Base-by-base conservation (phyloP, 2,113 vertebrate genomes). In the Erinaceus europaeus region DNA sequence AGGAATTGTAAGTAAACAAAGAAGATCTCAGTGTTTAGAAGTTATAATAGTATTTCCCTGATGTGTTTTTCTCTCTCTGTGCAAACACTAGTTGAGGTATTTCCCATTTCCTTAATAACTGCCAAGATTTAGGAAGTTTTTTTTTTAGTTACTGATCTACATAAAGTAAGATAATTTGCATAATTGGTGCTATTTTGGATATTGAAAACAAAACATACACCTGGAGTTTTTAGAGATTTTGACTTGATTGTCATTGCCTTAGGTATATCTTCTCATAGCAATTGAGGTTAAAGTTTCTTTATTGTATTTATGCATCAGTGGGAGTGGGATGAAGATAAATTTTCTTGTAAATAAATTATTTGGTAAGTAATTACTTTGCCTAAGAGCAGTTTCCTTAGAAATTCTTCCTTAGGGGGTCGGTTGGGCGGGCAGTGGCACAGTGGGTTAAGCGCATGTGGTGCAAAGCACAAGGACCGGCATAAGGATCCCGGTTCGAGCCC, bases 91-190 rank as follows among this genome's bases (percentile, higher is more conserved):
- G 12, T 78, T 91, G 62, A 82, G 62, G 73, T 88, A 96, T 96
- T 94, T 75, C 34, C 52, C 89, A 96, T 96, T 95, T 15, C 55
- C 6, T 91, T 94, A 95, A 92, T 90, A 96, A 92, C 75, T 65
- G 62, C 64, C 76, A 52, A 93, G 79, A 93, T 92, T 94, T 95
- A 50, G 71, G 23, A 89, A n/a, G 20, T 40, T 95, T 93, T 94
- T 93, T 91, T 88, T 85, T 61, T 94, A 90, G 32, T 20, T 40
- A 78, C 57, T 95, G 55, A 94, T 95, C 62, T 89, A 88, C 90
- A 89, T 89, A 91, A 93, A 95, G 42, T 48, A 90, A 53, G 23
- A 69, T 68, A 53, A 80, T 95, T 92, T 93, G 57, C 93, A 95
- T 93, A 93, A 62, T 23, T 89, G 87, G 55, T 18, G 1, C 57